A percentile compares a stretch with the other conserved stretches of the same genome.
phyloP scores from a whole-genome alignment of 64 coral and sea anemone species.

The Porites australiensis region DNA sequence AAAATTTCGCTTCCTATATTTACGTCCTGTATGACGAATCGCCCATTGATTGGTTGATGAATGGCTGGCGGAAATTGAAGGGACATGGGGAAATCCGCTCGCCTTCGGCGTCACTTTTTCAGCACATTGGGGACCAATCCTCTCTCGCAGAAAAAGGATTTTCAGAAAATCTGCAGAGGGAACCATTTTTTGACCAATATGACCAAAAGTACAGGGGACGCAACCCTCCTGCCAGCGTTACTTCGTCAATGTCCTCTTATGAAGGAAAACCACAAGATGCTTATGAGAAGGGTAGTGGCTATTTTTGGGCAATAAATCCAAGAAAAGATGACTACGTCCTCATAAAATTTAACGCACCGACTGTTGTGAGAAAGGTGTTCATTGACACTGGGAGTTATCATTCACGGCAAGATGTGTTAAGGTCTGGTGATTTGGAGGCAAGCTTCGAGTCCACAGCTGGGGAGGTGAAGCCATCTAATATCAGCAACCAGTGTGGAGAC shows the following conservation, averaged over 20 bases:
- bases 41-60: constrained; percentile 63
- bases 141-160: constrained; percentile 2
- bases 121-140: constrained; percentile 47
- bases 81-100: background rate
- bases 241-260: background rate
- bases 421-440: background rate
- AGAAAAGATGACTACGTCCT: constrained; percentile 11
- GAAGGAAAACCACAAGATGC: background rate
- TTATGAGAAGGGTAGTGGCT: background rate
- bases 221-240: constrained; percentile 37
- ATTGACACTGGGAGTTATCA: background rate
- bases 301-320: background rate
- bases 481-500: background rate
- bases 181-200: constrained; percentile 1
- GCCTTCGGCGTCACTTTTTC: constrained; percentile 50
- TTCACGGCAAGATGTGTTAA: background rate
- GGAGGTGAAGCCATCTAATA: background rate
- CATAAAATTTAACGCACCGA: background rate
- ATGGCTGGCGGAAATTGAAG: constrained; percentile 20
- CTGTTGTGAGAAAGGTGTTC: background rate
- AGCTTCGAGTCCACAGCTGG: background rate
- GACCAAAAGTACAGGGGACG: background rate
- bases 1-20: constrained; percentile 34
- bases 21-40: constrained; percentile 46
- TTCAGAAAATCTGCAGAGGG: background rate